phyloP scores from a whole-genome alignment of 1,140 invertebrate genomes.

The Atta colombica region DNA sequence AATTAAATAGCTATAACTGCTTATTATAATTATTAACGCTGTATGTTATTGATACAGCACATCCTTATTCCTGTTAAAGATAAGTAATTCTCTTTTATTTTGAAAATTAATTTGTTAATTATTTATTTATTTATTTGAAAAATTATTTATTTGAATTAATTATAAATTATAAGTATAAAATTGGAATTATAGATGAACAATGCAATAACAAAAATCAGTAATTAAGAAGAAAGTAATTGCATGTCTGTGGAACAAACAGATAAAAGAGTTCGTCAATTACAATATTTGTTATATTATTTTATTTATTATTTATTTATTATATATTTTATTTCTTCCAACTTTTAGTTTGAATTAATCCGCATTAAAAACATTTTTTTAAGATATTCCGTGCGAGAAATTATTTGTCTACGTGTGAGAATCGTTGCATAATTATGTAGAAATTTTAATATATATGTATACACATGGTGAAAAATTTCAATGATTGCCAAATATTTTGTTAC shows the following conservation, averaged over 20 bases:
- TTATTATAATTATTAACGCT: constrained; percentile 73
- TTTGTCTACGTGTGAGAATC: neutral
- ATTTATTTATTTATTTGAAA: neutral
- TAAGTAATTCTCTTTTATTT: neutral
- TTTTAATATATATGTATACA: neutral
- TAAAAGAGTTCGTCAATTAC: neutral
- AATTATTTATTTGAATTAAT: neutral
- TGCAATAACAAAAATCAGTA: neutral
- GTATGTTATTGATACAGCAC: neutral
- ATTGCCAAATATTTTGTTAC: constrained; percentile 55
- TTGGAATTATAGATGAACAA: neutral
- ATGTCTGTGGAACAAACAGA: neutral
- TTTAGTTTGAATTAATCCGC: neutral
- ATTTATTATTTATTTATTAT: constrained; percentile 11
- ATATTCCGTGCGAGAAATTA: neutral
- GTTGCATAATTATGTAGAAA: constrained; percentile 5
- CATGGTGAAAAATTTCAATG: neutral
- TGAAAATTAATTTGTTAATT: neutral
- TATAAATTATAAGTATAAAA: neutral
- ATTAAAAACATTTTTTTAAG: neutral
- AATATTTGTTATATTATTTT: neutral
- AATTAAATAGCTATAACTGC: constrained; percentile 68
- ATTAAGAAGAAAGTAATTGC: neutral
- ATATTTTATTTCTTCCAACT: neutral
- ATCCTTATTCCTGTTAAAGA: neutral